Evolutionary conservation across 2,113 vertebrate genomes (phyloP), one percentile per base, ranked within the genome.

Genomic region (Felis chaus): DNA sequence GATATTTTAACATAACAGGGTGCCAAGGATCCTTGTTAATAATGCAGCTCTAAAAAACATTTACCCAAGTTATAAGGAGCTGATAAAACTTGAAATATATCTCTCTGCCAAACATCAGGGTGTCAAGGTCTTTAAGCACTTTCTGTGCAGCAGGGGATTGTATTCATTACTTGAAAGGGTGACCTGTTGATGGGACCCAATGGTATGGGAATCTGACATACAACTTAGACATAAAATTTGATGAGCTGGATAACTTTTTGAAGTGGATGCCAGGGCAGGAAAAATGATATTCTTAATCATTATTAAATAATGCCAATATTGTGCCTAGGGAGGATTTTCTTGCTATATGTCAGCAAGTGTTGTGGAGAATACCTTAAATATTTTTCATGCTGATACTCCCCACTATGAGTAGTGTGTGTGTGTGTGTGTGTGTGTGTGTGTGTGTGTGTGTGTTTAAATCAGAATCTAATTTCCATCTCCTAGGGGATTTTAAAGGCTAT

Each of bases 401-500:
- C 29, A 87, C 41, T 95, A 6, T 87, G 55, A 83, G 33, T 19
- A 23, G 73, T 74, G 5, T 74, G 69, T 73, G 36, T 39, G 25
- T 39, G 61, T 82, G 14, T 87, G 66, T 78, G 66, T 36, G 41
- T 90, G 50, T 86, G 50, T 93, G 93, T 79, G 74, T 92, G 94
- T 94, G 74, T 92, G 39, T 92, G 45, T 90, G 69, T 83, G 71
- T 61, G 48, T 89, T 45, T 94, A 66, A 93, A 81, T 31, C 13
- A 81, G 79, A 96, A 91, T 63, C 15, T 74, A 86, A 95, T 97
- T 97, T 97, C 63, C 81, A 97, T 94, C 68, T 89, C 81, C 53
- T 97, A 29, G 68, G 68, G 94, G 85, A 57, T 93, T 97, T 98
- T 86, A 97, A 97, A 96, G 71, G 45, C 96, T 98, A 93, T 97